Base-by-base conservation (phyloP, 2,888 invertebrate genomes). In the Leptinotarsa juncta region DNA sequence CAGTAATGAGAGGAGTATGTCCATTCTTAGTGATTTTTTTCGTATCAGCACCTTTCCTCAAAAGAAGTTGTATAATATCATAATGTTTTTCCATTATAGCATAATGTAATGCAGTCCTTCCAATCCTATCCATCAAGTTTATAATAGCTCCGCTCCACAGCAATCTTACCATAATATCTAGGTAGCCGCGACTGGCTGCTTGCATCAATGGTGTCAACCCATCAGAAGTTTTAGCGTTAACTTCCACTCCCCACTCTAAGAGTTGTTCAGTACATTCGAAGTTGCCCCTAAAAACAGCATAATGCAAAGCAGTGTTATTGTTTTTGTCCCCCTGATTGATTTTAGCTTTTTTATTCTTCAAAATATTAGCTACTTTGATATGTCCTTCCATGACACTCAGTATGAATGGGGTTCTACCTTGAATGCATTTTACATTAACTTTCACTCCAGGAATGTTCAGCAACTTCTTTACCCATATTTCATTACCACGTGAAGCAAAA, bases 71-170 rank as follows among this genome's bases (percentile, higher is more conserved):
- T 5, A 71, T 51, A 55, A 71, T 67, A 62, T 71, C 32, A n/a
- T 51, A 16, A 16, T 74, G 49, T 14, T 71, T 68, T 14, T n/a
- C 53, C 55, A 42, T 71, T 12, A 67, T 60, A 20, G 71, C 68
- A 49, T 74, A 48, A 67, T 74, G 71, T 48, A 74, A 65, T 10
- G 74, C 74, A 15, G 71, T 71, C 65, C 74, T 50, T 20, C 65
- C 15, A 18, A 65, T 32, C 5, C 55, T 67, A 65, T 74, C 68
- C 12, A 57, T 20, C 14, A 3, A 18, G 67, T 74, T 71, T 4
- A 67, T 12, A 12, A 65, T 32, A 4, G 71, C 71, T 15, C 67
- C 60, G 65, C 62, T 71, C 65, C 42, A 15, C 42, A 74, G 32
- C 18, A 74, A 65, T 15, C 65, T 20, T 15, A 23, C 20, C 10